Evolutionary conservation across 1,140 invertebrate genomes (phyloP), one percentile per base, ranked within the genome.

Genomic region (Drosophila hydei): DNA sequence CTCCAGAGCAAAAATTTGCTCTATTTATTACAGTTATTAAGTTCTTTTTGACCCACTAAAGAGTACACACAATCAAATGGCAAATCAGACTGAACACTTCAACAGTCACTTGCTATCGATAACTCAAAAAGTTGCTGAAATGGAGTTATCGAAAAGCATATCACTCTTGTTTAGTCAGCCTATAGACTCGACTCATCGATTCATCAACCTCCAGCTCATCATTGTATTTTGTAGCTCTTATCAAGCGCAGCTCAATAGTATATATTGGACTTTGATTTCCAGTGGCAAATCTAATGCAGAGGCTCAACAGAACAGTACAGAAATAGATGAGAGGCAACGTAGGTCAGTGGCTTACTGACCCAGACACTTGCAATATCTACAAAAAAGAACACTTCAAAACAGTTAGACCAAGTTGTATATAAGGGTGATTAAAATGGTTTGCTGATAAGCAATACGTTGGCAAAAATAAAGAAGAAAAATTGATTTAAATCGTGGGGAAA

Each of bases 301-400:
- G 3, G 19, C 19, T 11, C 1, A 18, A n/a, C 43, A 30, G 36
- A 54, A 45, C 59, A 47, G 30, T 45, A 55, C 21, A 40, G 2
- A 36, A 40, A 40, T 50, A 33, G 51, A 50, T 18, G 11, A 5
- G 16, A 16, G n/a, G 33, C 45, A 61, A 23, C 14, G 6, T 12
- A 61, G 58, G 14, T 69, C 65, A 51, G 18, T 61, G 18, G 48
- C 38, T 9, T 21, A 67, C n/a, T 56, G 62, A 11, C 54, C 62
- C 52, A 60, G 27, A 54, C 43, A 11, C 12, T 21, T 12, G 51
- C 42, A 19, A 48, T 48, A 21, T 30, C 6, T 40, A 48, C 0
- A 51, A 25, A 33, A 9, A 65, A 9, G 8, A 27, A 52, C 21
- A n/a, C 12, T 47, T 23, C 0, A 23, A 23, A 47, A n/a, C 12